phyloP scores from a whole-genome alignment of 2,797 vertebrate species.

The Psittacula echo region DNA sequence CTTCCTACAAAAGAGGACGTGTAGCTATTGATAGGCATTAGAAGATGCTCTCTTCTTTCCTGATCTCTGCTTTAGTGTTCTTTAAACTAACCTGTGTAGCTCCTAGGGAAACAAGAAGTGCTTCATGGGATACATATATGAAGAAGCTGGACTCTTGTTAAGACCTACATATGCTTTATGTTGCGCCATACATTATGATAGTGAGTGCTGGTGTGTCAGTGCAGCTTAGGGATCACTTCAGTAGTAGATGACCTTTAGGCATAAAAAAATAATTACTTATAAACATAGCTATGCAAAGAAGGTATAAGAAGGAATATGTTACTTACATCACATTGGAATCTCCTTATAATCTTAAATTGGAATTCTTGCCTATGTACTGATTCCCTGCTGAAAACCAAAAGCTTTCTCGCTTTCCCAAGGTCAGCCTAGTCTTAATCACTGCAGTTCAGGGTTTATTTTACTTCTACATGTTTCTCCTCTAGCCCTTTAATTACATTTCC shows the following conservation, averaged over 20 bases:
- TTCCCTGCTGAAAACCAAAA: not conserved
- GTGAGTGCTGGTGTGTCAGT: not conserved
- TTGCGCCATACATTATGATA: not conserved
- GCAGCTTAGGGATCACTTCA: not conserved
- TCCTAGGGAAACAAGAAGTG: not conserved
- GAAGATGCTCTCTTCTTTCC: not conserved
- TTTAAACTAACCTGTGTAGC: not conserved
- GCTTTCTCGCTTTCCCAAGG: fast-evolving
- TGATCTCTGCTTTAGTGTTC: not conserved
- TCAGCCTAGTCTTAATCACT: not conserved
- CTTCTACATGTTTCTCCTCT: not conserved
- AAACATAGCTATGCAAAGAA: not conserved
- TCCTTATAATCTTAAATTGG: not conserved
- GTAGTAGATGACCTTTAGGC: not conserved
- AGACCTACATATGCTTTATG: not conserved
- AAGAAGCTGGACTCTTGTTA: not conserved
- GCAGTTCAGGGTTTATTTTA: not conserved
- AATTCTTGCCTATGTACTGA: not conserved
- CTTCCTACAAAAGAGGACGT: not conserved
- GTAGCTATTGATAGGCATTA: not conserved
- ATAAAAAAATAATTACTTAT: not conserved
- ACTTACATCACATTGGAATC: fast-evolving
- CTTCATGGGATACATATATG: not conserved
- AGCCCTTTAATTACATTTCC: not conserved
- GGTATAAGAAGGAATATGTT: not conserved